Evolutionary conservation across 2,797 vertebrate genomes (phyloP).

Genomic region (Pseudopleuronectes americanus): DNA sequence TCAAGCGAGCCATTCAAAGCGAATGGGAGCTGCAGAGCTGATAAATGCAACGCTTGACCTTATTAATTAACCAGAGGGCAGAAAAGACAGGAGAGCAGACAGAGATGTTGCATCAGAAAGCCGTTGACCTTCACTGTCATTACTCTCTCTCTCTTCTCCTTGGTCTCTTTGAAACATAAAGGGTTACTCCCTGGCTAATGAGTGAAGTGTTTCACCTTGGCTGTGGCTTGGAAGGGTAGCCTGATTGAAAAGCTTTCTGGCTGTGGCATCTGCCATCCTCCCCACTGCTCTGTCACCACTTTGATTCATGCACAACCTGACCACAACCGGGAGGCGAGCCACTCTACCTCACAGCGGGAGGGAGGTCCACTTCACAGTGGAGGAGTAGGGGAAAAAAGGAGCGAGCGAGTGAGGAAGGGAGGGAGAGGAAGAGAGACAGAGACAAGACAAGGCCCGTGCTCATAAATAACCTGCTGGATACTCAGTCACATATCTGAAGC

Average conservation of each 20-base stretch:
- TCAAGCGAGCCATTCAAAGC: constrained; percentile 30
- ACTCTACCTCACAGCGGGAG: constrained; percentile 73
- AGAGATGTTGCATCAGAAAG: constrained; percentile 46
- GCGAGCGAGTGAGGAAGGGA: constrained; percentile 17
- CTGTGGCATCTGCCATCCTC: constrained; percentile 86
- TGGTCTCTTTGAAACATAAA: constrained; percentile 62
- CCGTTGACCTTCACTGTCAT: constrained; percentile 58
- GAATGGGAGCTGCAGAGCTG: constrained; percentile 19
- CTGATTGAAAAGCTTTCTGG: constrained; percentile 89
- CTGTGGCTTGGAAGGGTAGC: constrained; percentile 82
- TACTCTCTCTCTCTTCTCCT: constrained; percentile 47
- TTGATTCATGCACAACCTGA: constrained; percentile 85
- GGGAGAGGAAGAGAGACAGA: constrained; percentile 15
- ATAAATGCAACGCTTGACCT: constrained; percentile 42
- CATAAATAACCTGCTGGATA: constrained; percentile 64
- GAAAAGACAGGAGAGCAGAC: constrained; percentile 23
- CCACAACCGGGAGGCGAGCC: constrained; percentile 74
- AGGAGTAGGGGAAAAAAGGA: constrained; percentile 58
- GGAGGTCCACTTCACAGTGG: constrained; percentile 70
- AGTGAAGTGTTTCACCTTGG: constrained; percentile 86
- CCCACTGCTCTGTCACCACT: constrained; percentile 84
- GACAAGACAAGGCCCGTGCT: constrained; percentile 34
- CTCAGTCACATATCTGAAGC: constrained; percentile 34
- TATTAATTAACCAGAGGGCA: constrained; percentile 57
- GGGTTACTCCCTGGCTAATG: constrained; percentile 71